Conservation (phyloP, 1,140 invertebrate genomes). For the Cardiocondyla obscurior region DNA sequence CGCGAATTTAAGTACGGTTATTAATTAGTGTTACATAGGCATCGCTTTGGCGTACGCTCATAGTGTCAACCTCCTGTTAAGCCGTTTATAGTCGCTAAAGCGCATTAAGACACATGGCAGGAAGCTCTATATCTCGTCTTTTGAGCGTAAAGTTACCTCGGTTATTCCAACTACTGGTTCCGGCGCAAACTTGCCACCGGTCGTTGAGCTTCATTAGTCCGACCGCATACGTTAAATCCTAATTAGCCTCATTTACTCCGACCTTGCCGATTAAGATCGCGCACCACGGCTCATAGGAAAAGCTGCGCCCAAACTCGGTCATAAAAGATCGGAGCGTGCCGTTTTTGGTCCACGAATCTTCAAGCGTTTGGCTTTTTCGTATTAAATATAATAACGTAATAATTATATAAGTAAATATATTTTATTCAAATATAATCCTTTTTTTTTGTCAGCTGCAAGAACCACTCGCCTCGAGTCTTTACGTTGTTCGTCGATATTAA, state of each 20-base stretch:
- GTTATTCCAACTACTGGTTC: constrained; percentile 46
- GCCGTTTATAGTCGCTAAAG: constrained; percentile 36
- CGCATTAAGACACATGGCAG: constrained; percentile 10
- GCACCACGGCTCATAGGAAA: not conserved
- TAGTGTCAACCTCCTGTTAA: not conserved
- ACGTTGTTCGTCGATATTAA: constrained; percentile 9
- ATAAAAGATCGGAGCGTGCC: not conserved
- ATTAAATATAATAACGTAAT: not conserved
- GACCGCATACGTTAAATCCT: constrained; percentile 72
- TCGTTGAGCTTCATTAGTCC: constrained; percentile 68
- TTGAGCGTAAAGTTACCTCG: constrained; percentile 44
- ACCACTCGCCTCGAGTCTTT: not conserved
- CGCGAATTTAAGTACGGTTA: constrained; percentile 5
- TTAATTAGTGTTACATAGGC: not conserved
- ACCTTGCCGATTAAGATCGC: constrained; percentile 60
- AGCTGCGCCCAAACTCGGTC: not conserved
- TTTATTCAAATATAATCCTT: not conserved
- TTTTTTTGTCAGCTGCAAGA: not conserved
- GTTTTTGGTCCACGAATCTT: not conserved
- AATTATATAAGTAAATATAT: not conserved
- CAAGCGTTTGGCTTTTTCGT: not conserved
- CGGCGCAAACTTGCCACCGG: constrained; percentile 19
- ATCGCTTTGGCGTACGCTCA: not conserved
- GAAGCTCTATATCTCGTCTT: constrained; percentile 52
- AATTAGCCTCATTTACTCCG: constrained; percentile 66